A percentile compares a stretch with the other conserved stretches of the same genome.
Conservation (phyloP, 2,113 vertebrate genomes). For the Colius striatus region DNA sequence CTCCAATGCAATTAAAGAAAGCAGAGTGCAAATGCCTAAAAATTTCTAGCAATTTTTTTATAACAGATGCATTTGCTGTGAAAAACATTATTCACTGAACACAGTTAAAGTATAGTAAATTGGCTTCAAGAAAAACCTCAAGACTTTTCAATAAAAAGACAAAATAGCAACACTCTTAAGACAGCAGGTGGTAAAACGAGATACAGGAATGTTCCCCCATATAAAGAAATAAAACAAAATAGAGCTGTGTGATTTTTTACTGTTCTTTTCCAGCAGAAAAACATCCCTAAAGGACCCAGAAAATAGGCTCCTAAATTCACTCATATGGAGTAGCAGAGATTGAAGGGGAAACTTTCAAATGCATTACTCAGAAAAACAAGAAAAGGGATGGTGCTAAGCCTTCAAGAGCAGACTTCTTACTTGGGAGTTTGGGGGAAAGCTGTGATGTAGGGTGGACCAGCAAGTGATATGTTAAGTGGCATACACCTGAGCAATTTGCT, state of each 20-base stretch:
- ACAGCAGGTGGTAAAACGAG: conserved; percentile 66
- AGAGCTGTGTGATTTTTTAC: conserved; percentile 39
- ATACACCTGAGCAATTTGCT: background rate
- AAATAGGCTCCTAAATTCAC: conserved; percentile 37
- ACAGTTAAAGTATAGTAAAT: conserved; percentile 34
- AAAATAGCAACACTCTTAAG: conserved; percentile 58
- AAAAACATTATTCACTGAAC: conserved; percentile 39
- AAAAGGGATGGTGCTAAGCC: background rate
- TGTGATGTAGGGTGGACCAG: background rate
- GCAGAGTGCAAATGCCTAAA: background rate
- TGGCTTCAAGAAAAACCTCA: conserved; percentile 47
- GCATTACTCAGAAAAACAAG: background rate
- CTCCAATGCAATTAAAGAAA: conserved; percentile 21
- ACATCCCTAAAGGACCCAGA: conserved; percentile 33
- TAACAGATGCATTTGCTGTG: conserved; percentile 18
- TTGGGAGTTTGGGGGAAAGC: background rate
- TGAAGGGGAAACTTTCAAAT: conserved; percentile 35
- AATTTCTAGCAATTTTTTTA: background rate
- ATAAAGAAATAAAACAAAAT: conserved; percentile 61
- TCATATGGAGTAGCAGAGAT: background rate
- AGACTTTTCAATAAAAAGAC: conserved; percentile 64
- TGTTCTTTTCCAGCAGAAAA: conserved; percentile 39
- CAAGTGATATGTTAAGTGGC: background rate
- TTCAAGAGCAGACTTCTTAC: background rate
- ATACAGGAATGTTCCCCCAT: conserved; percentile 57